Conservation (phyloP, 2,797 vertebrate species). For the Crocodylus rhombifer region DNA sequence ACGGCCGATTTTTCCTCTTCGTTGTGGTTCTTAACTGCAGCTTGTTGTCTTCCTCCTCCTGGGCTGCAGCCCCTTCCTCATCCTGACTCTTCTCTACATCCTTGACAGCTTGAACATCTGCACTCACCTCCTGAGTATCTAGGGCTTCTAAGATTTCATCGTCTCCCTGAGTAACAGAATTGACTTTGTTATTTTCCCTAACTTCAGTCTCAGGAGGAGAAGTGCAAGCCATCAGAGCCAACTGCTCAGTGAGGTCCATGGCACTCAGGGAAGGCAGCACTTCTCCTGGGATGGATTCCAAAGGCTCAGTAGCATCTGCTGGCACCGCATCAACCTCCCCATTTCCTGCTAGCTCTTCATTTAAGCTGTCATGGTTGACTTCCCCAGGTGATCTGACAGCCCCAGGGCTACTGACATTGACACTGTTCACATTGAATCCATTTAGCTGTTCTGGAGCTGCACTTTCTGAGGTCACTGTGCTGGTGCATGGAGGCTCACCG, state of each 20-base stretch:
- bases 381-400: conserved; percentile 61
- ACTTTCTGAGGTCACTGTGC: conserved; percentile 81
- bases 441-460: conserved; percentile 83
- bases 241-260: conserved; percentile 69
- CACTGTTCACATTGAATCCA: conserved; percentile 67
- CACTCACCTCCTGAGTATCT: conserved; percentile 62
- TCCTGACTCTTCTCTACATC: conserved; percentile 74
- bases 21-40: conserved; percentile 78
- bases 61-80: conserved; percentile 72
- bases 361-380: conserved; percentile 70
- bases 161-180: conserved; percentile 67
- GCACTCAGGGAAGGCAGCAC: conserved; percentile 57
- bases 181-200: conserved; percentile 65
- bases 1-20: conserved; percentile 90
- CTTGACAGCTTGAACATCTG: conserved; percentile 52
- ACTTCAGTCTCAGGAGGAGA: conserved; percentile 70
- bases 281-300: conserved; percentile 78
- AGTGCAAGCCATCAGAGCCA: conserved; percentile 53
- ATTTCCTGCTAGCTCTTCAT: conserved; percentile 71
- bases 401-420: conserved; percentile 55
- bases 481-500: conserved; percentile 77
- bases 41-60: conserved; percentile 67
- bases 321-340: conserved; percentile 61
- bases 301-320: conserved; percentile 63
- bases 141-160: conserved; percentile 43